These are phyloP conservation scores for Malurus splendens DNA, from an alignment of 2,797 vertebrate species.

Conservation along the genomic window DNA sequence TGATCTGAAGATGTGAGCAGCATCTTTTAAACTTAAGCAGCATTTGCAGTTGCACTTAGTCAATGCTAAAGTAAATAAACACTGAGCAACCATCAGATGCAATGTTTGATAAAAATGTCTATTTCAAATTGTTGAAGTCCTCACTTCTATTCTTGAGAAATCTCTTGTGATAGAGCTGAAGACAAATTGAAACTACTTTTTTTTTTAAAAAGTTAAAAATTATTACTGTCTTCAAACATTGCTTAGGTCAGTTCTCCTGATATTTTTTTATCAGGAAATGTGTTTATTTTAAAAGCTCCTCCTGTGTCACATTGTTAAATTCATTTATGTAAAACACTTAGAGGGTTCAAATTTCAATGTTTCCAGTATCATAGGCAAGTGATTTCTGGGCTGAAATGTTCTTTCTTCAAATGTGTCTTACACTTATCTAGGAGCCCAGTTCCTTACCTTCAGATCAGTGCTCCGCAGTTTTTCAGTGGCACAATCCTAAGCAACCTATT, in stretches of 20 bases:
- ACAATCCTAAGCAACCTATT: neutral
- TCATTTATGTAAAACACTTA: neutral
- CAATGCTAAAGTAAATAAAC: neutral
- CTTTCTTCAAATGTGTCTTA: neutral
- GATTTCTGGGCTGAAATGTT: neutral
- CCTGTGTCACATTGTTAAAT: neutral
- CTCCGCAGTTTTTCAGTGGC: neutral
- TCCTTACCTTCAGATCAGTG: neutral
- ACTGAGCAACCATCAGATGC: neutral
- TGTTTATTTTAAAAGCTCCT: neutral
- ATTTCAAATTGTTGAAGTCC: neutral
- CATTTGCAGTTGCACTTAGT: neutral
- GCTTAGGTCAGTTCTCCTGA: neutral
- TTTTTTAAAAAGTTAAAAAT: neutral
- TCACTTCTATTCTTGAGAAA: neutral
- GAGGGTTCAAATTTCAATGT: neutral
- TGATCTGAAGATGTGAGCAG: neutral
- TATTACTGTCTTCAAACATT: neutral
- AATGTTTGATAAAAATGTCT: neutral
- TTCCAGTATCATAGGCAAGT: neutral
- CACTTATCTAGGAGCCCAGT: neutral
- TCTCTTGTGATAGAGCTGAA: neutral
- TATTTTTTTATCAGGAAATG: neutral
- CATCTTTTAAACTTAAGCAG: neutral
- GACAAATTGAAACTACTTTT: neutral